These are phyloP conservation scores for Cyprinodon tularosa DNA, from an alignment of 2,113 vertebrate genomes.

Conservation along the genomic window DNA sequence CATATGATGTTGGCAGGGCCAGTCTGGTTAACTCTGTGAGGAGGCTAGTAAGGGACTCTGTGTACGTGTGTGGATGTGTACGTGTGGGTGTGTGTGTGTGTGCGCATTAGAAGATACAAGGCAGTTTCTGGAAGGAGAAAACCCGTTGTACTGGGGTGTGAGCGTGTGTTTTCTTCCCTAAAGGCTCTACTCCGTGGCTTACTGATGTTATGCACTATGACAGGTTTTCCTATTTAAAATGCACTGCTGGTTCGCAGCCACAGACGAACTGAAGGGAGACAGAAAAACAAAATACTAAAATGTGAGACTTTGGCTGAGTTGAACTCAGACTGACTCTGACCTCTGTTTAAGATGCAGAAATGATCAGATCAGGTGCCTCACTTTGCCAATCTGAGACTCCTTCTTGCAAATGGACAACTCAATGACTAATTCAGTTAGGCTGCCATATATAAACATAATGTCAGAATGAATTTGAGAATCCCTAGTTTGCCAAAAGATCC, in stretches of 20 bases:
- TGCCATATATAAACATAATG: neutral
- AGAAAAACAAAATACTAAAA: slow-evolving; percentile 7
- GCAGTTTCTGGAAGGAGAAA: slow-evolving; percentile 28
- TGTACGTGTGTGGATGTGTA: slow-evolving; percentile 13
- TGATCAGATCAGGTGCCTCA: neutral
- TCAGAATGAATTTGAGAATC: neutral
- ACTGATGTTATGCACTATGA: slow-evolving; percentile 59
- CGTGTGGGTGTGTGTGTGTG: slow-evolving; percentile 8
- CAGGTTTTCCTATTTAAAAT: slow-evolving; percentile 41
- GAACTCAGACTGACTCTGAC: neutral
- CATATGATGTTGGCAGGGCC: slow-evolving; percentile 61
- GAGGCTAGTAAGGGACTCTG: slow-evolving; percentile 8
- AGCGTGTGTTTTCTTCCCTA: slow-evolving; percentile 31
- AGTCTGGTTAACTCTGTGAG: slow-evolving; percentile 29
- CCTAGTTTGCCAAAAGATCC: neutral
- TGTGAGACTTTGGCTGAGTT: slow-evolving; percentile 2
- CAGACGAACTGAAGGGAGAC: neutral
- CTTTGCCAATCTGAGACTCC: neutral
- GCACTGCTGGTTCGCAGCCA: slow-evolving; percentile 1
- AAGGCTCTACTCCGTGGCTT: slow-evolving; percentile 22
- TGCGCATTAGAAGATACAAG: slow-evolving; percentile 16
- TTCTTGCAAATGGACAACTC: neutral
- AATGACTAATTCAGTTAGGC: neutral
- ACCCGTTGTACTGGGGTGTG: slow-evolving; percentile 24
- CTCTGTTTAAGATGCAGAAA: neutral